phyloP scores from a whole-genome alignment of 2,113 vertebrate species.

The Pyxicephalus adspersus region DNA sequence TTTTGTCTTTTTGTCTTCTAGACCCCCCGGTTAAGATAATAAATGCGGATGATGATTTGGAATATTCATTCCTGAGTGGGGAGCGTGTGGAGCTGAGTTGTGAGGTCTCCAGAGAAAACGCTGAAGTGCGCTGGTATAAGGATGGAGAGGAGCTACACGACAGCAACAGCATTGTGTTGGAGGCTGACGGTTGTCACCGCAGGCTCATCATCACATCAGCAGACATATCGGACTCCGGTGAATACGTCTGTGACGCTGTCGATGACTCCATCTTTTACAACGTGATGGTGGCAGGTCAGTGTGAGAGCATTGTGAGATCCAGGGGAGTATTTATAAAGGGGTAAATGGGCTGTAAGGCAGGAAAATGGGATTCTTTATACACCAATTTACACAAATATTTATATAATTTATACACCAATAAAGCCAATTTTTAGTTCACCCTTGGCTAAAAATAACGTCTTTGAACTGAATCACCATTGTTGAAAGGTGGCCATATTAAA shows the following conservation, averaged over 20 bases:
- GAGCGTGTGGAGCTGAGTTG: constrained; percentile 88
- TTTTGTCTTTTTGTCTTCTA: constrained; percentile 61
- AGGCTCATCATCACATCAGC: constrained; percentile 83
- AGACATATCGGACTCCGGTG: constrained; percentile 78
- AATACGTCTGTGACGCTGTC: constrained; percentile 86
- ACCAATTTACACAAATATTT: no score
- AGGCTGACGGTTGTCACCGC: constrained; percentile 77
- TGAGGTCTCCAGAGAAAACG: constrained; percentile 78
- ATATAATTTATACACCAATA: no score
- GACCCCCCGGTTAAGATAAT: constrained; percentile 83
- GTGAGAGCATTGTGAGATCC: no score
- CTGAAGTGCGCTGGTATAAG: constrained; percentile 83
- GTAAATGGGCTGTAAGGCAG: no score
- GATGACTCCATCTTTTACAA: constrained; percentile 87
- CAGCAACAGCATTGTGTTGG: constrained; percentile 73
- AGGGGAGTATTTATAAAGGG: no score
- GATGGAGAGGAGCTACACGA: constrained; percentile 84
- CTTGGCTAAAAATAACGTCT: no score
- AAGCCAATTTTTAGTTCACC: no score
- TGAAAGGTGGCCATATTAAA: no score
- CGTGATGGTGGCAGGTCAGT: constrained; percentile 86
- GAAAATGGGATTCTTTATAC: no score
- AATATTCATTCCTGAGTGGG: constrained; percentile 70
- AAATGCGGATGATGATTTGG: constrained; percentile 73
- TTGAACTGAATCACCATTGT: no score